Evolutionary conservation across 2,888 invertebrate genomes (phyloP).

Genomic region (Orthosia incerta): DNA sequence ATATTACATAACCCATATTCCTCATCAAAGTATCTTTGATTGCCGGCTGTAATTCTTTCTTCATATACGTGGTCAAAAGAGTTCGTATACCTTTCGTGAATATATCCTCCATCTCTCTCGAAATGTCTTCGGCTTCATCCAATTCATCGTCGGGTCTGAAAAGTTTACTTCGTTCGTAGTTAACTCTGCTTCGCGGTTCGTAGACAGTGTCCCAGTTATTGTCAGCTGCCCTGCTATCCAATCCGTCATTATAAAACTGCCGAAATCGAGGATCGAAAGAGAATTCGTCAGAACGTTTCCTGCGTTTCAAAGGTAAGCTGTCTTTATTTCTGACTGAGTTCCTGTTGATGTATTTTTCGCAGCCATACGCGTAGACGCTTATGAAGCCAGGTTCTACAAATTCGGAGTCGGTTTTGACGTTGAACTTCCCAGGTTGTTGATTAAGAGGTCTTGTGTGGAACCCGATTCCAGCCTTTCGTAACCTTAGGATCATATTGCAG

Average conservation of each 20-base stretch:
- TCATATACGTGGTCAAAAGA: conserved; percentile 95
- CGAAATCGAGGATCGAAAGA: conserved; percentile 82
- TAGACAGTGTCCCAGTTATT: conserved; percentile 82
- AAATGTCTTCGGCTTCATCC: conserved; percentile 92
- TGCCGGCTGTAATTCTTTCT: conserved; percentile 95
- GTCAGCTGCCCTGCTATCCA: conserved; percentile 77
- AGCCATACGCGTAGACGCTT: conserved; percentile 96
- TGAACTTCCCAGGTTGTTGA: conserved; percentile 93
- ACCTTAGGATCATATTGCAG: conserved; percentile 95
- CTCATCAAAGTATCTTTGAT: conserved; percentile 96
- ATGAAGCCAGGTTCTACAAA: conserved; percentile 96
- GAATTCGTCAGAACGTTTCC: conserved; percentile 85
- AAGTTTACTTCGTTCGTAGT: conserved; percentile 87
- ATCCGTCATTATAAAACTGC: conserved; percentile 69
- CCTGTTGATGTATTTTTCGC: conserved; percentile 91
- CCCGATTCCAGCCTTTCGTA: conserved; percentile 95
- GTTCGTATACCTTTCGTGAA: conserved; percentile 96
- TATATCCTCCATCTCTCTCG: conserved; percentile 96
- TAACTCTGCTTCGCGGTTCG: conserved; percentile 81
- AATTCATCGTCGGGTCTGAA: conserved; percentile 89
- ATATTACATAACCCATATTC: conserved; percentile 96
- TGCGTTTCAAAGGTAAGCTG: conserved; percentile 80
- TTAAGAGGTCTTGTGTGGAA: conserved; percentile 94
- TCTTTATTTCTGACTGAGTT: conserved; percentile 85
- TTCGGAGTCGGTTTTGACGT: conserved; percentile 95